phyloP scores from a whole-genome alignment of 2,888 invertebrate genomes.

The Perizoma flavofasciatum region DNA sequence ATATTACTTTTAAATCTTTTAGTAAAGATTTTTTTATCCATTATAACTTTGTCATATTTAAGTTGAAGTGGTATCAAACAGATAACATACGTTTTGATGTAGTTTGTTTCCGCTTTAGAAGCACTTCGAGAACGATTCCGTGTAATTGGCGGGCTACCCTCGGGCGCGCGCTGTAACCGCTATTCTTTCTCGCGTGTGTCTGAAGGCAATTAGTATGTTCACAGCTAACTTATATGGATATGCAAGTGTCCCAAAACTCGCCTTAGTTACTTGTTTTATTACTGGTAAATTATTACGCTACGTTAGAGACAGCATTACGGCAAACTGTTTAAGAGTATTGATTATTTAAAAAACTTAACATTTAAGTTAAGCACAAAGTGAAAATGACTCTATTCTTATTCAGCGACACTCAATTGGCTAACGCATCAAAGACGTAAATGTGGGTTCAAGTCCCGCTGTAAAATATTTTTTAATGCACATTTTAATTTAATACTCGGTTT shows the following conservation, averaged over 20 bases:
- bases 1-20: too few species aligned
- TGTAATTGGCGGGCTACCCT: slow-evolving; percentile 10
- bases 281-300: not conserved
- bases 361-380: too few species aligned
- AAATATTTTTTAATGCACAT: too few species aligned
- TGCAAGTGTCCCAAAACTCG: slow-evolving; percentile 9
- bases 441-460: too few species aligned
- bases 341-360: too few species aligned
- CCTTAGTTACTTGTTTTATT: slow-evolving; percentile 16
- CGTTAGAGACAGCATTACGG: not conserved
- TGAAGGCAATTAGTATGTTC: slow-evolving; percentile 16
- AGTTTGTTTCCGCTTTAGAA: slow-evolving; percentile 10
- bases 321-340: too few species aligned
- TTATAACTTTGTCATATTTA: not conserved
- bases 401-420: too few species aligned
- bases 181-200: slow-evolving; percentile 20
- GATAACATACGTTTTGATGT: slow-evolving; percentile 1
- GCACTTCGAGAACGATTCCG: slow-evolving; percentile 5
- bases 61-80: not conserved
- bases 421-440: too few species aligned
- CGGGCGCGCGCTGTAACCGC: slow-evolving; percentile 8
- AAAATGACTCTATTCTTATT: too few species aligned
- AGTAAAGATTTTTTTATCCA: not conserved
- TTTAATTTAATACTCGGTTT: too few species aligned
- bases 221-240: slow-evolving; percentile 16